Evolutionary conservation across 2,113 vertebrate species (phyloP).

Genomic region (Merops nubicus): DNA sequence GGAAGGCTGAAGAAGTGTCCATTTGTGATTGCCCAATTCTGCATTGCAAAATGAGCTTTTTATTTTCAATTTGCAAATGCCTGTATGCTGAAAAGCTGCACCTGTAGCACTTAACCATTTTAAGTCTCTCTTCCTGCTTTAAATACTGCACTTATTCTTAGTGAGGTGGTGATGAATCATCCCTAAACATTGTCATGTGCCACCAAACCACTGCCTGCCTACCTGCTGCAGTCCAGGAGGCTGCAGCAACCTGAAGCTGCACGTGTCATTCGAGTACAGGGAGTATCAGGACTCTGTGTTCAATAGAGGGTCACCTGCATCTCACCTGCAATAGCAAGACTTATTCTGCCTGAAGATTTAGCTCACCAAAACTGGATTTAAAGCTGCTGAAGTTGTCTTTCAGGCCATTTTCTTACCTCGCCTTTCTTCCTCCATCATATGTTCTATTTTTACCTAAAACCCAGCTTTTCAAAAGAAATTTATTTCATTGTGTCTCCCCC

Average conservation of each 20-base stretch:
- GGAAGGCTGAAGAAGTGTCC: not conserved
- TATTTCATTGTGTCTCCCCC: not conserved
- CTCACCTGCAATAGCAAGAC: not conserved
- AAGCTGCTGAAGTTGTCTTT: not conserved
- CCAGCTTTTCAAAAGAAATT: not conserved
- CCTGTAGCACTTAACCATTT: slow-evolving; percentile 31
- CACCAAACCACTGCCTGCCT: not conserved
- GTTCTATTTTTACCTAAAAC: not conserved
- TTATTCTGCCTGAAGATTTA: not conserved
- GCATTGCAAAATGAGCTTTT: not conserved
- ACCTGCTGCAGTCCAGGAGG: not conserved
- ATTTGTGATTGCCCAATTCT: not conserved
- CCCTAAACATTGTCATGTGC: not conserved
- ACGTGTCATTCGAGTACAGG: too few relatives aligned
- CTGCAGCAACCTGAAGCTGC: not conserved
- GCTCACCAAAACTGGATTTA: not conserved
- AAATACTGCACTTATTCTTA: slow-evolving; percentile 39
- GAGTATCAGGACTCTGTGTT: not conserved
- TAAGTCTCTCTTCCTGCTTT: slow-evolving; percentile 1
- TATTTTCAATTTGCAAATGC: not conserved
- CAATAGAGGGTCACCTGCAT: not conserved
- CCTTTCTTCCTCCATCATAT: not conserved
- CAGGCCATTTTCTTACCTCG: not conserved
- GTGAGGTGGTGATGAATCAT: not conserved
- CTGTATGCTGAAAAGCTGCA: not conserved